Evolutionary conservation across 2,113 vertebrate species (phyloP).

Genomic region (Dasyprocta punctata): DNA sequence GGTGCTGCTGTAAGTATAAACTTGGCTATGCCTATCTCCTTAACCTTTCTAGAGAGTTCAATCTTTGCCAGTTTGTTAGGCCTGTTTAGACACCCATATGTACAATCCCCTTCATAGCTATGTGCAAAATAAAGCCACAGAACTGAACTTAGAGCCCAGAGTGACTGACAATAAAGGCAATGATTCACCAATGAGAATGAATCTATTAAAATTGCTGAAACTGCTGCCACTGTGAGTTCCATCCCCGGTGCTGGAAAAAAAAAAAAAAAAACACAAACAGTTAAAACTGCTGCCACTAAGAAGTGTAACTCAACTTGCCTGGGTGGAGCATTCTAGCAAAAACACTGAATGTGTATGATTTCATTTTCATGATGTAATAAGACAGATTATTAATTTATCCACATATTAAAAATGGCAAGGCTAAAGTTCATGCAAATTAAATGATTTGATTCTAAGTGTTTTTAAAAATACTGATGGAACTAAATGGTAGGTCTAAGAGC

Average conservation of each 20-base stretch:
- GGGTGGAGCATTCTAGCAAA: not conserved
- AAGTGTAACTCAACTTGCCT: not conserved
- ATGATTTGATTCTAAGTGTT: not conserved
- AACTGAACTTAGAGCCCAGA: not conserved
- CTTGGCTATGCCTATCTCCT: not conserved
- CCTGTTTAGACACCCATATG: not conserved
- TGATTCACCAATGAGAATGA: not conserved
- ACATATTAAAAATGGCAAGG: not conserved
- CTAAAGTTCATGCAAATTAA: not conserved
- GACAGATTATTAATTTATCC: not conserved
- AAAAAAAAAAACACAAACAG: too few relatives aligned
- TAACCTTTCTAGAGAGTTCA: not conserved
- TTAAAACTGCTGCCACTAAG: not conserved
- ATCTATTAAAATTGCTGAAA: not conserved
- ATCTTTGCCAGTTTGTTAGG: not conserved
- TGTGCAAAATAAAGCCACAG: not conserved
- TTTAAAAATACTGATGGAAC: not conserved
- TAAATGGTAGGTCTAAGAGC: not conserved
- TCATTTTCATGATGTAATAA: not conserved
- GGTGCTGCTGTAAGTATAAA: not conserved
- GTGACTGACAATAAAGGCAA: not conserved
- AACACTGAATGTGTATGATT: not conserved
- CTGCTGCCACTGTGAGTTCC: too few relatives aligned
- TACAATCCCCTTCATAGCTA: not conserved
- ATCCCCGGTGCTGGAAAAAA: too few relatives aligned